Evolutionary conservation across 2,113 vertebrate genomes (phyloP).

Genomic region (Xiphophorus hellerii): DNA sequence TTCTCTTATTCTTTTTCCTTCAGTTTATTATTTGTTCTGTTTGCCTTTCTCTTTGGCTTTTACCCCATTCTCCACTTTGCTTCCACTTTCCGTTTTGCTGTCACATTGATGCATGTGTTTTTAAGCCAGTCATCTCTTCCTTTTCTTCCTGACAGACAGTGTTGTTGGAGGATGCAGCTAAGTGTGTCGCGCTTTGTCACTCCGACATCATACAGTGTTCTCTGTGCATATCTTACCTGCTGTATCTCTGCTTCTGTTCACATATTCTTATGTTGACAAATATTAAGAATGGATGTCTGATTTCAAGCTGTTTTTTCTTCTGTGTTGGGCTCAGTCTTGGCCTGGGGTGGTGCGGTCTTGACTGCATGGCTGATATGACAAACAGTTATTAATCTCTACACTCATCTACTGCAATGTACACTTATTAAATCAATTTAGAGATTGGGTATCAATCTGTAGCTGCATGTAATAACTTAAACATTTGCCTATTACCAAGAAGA

Average conservation of each 20-base stretch:
- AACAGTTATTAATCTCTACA: too few species aligned
- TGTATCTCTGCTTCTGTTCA: neutral
- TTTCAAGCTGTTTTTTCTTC: too few species aligned
- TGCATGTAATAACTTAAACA: too few species aligned
- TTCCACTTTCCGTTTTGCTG: neutral
- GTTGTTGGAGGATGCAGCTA: conserved; percentile 15
- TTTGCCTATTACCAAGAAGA: too few species aligned
- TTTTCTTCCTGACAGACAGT: conserved; percentile 13
- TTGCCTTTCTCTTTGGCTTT: conserved; percentile 12
- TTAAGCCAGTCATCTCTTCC: conserved; percentile 9
- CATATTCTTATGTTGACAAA: neutral
- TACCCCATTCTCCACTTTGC: conserved; percentile 17
- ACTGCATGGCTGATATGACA: too few species aligned
- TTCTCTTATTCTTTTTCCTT: conserved; percentile 4
- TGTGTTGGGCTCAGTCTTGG: too few species aligned
- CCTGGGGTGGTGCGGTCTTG: too few species aligned
- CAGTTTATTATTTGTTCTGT: conserved; percentile 32
- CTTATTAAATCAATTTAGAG: too few species aligned
- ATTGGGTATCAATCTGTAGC: too few species aligned
- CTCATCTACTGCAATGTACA: too few species aligned
- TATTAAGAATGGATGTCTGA: neutral
- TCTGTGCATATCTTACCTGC: neutral
- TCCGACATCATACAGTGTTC: neutral
- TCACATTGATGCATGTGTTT: conserved; percentile 33
- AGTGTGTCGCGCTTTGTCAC: conserved; percentile 31